These are phyloP conservation scores for Cynoglossus semilaevis DNA, from an alignment of 2,113 vertebrate genomes.

Conservation along the genomic window DNA sequence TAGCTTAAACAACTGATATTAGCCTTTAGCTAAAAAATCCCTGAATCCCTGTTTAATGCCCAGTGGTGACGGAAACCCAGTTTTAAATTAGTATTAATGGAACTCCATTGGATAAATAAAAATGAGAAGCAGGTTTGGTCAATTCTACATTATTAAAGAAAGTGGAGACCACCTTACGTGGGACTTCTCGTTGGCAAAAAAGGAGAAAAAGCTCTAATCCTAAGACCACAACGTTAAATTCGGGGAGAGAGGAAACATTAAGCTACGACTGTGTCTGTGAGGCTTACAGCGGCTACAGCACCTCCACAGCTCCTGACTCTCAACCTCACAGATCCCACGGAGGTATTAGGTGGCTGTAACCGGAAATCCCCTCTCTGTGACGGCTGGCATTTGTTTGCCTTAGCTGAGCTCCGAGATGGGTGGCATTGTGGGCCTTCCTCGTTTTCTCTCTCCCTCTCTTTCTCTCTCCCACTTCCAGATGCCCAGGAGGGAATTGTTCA, in stretches of 20 bases:
- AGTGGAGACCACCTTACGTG: no score
- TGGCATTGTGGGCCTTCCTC: slow-evolving; percentile 69
- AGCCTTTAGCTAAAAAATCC: no score
- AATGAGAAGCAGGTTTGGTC: background rate
- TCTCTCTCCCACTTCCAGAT: slow-evolving; percentile 65
- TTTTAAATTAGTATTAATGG: no score
- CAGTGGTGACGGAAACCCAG: no score
- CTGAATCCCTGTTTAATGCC: no score
- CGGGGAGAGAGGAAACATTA: slow-evolving; percentile 51
- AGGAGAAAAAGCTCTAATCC: slow-evolving; percentile 13
- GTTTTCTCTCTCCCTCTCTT: slow-evolving; percentile 51
- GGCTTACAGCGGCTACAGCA: slow-evolving; percentile 40
- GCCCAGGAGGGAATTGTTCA: slow-evolving; percentile 63
- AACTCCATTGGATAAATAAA: background rate
- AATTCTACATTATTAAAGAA: no score
- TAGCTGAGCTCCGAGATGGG: slow-evolving; percentile 67
- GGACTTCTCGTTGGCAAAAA: slow-evolving; percentile 5
- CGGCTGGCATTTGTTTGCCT: slow-evolving; percentile 69
- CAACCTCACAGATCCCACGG: slow-evolving; percentile 67
- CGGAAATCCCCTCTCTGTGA: slow-evolving; percentile 72
- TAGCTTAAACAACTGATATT: no score
- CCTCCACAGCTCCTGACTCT: slow-evolving; percentile 56
- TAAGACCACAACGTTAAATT: slow-evolving; percentile 44
- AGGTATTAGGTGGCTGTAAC: slow-evolving; percentile 70
- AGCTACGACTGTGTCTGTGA: slow-evolving; percentile 42